Evolutionary conservation across 1,140 invertebrate genomes (phyloP), one percentile per base, ranked within the genome.

Genomic region (Zaprionus capensis): DNA sequence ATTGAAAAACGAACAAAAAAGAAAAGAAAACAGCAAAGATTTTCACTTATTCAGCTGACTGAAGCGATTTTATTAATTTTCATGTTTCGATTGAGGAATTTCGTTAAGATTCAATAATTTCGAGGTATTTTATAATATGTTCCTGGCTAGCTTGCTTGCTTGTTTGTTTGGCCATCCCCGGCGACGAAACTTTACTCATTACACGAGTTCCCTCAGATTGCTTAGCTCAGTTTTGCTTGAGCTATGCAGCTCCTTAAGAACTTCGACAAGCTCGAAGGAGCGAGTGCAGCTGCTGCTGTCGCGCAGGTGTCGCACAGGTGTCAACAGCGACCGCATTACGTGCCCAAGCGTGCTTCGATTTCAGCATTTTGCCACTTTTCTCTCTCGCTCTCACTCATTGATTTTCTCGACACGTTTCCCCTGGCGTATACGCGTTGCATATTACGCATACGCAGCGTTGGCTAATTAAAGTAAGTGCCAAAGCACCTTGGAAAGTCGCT

Each of bases 381-480:
- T 63, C 49, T 36, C 56, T 51, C 51, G 46, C 57, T 41, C 36
- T 53, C 69, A 64, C 77, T 75, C 77, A 63, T 71, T 76, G 68
- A 71, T 63, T 76, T 65, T 38, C 28, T 28, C 17, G 20, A 41
- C 62, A 76, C 68, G 49, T 69, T 58, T 7, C 28, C 49, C 20
- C 7, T 44, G 61, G 34, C 61, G 28, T 41, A 15, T 7, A 24
- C 59, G n/a, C 14, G 34, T 44, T 80, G 80, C 62, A 58, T 46
- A 81, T 85, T 65, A 82, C 65, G 81, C 81, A 84, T 81, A 85
- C 82, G 76, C 71, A 61, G 58, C 67, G 70, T 78, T 71, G 80
- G 59, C 70, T 87, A 87, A 87, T 87, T 87, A 87, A 87, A 87
- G 77, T 87, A 78, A 87, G 71, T 71, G 66, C 26, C 36, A 51